phyloP scores from a whole-genome alignment of 2,797 vertebrate genomes.

The Crax fasciolata region DNA sequence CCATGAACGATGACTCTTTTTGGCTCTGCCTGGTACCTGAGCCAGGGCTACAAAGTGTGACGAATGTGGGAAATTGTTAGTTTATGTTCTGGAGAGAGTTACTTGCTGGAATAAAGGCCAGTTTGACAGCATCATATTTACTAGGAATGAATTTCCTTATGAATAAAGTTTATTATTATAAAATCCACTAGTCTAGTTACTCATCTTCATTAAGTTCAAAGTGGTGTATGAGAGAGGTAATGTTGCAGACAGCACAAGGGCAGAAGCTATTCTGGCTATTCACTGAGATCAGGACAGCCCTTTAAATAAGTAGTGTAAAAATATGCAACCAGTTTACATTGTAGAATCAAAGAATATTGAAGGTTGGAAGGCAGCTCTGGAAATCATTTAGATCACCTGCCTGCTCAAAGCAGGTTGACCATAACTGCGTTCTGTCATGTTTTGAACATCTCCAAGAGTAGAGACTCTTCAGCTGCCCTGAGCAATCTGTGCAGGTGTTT shows the following conservation, averaged over 20 bases:
- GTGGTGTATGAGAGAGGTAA: neutral
- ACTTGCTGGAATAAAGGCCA: neutral
- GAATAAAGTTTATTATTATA: neutral
- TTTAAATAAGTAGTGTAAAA: neutral
- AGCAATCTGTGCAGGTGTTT: neutral
- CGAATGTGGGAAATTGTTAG: neutral
- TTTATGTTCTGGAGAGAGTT: neutral
- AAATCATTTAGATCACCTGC: neutral
- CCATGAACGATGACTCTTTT: neutral
- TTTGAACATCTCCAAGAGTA: neutral
- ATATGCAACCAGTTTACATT: neutral
- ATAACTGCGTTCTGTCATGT: neutral
- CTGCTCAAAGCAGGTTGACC: neutral
- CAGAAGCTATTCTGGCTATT: neutral
- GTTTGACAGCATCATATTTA: slow-evolving; percentile 13
- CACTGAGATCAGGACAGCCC: neutral
- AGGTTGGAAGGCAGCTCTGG: neutral
- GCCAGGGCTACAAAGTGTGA: neutral
- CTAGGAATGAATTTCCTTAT: slow-evolving; percentile 19
- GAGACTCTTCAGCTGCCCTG: neutral
- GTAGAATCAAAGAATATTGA: neutral
- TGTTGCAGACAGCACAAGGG: neutral
- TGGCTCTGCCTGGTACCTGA: neutral
- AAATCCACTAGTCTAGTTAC: neutral
- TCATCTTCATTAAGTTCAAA: neutral